These are phyloP conservation scores for Stylophora pistillata DNA, from an alignment of 64 coral and sea anemone genomes.

Conservation along the genomic window DNA sequence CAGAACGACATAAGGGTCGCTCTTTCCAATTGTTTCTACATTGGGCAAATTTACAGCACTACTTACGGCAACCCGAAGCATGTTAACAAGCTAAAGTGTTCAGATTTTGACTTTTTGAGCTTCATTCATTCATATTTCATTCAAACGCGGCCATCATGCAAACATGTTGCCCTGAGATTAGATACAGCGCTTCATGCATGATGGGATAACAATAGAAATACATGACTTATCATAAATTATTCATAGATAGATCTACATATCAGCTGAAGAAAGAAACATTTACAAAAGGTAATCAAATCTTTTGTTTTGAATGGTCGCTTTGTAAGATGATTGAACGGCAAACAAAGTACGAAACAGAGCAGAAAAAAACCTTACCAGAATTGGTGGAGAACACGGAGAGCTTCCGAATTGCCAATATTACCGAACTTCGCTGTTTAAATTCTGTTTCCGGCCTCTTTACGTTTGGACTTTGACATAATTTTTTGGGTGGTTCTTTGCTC, in stretches of 20 bases:
- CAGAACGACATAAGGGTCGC: constrained; percentile 87
- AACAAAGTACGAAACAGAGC: too few relatives aligned
- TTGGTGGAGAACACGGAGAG: too few relatives aligned
- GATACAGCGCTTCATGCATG: constrained; percentile 18
- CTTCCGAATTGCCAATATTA: too few relatives aligned
- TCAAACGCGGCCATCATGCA: constrained; percentile 10
- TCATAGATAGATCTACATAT: too few relatives aligned
- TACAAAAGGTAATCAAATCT: background rate
- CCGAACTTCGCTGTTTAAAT: too few relatives aligned
- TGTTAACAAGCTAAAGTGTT: constrained; percentile 4
- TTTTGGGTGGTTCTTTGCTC: too few relatives aligned
- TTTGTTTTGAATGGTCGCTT: too few relatives aligned
- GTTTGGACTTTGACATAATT: too few relatives aligned
- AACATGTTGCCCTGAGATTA: background rate
- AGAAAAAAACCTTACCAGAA: too few relatives aligned
- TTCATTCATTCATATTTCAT: constrained; percentile 11
- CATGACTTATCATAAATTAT: constrained; percentile 52
- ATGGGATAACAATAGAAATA: background rate
- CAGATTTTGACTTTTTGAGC: constrained; percentile 27
- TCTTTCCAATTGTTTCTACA: constrained; percentile 94
- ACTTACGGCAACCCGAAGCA: constrained; percentile 86
- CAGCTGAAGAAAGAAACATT: background rate
- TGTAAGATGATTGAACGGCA: too few relatives aligned
- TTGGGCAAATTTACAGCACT: constrained; percentile 91
- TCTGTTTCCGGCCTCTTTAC: too few relatives aligned